phyloP scores from a whole-genome alignment of 2,888 invertebrate genomes.

The Camponotus fellah region DNA sequence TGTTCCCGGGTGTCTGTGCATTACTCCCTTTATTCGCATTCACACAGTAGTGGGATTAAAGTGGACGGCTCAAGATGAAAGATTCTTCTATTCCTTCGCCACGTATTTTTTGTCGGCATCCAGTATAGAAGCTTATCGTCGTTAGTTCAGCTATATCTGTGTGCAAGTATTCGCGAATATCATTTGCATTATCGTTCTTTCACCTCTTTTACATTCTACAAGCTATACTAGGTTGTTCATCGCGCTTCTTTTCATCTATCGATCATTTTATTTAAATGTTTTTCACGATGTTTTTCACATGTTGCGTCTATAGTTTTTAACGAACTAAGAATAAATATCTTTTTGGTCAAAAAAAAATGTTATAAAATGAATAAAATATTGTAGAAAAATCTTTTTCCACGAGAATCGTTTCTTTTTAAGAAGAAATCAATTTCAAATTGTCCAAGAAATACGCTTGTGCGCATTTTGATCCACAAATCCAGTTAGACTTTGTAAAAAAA shows the following conservation, averaged over 20 bases:
- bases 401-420: no score
- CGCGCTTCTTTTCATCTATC: not conserved
- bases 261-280: not conserved
- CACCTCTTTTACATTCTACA: not conserved
- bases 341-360: not conserved
- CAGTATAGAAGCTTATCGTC: constrained; percentile 30
- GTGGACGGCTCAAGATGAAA: constrained; percentile 15
- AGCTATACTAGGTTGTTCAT: not conserved
- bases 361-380: no score
- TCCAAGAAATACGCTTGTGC: no score
- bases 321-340: not conserved
- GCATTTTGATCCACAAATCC: no score
- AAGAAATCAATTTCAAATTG: no score
- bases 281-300: not conserved
- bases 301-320: not conserved
- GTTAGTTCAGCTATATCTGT: constrained; percentile 34
- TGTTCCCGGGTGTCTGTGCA: not conserved
- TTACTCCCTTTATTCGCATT: constrained; percentile 30
- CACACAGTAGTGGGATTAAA: constrained; percentile 23
- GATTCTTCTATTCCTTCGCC: not conserved
- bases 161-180: constrained; percentile 7
- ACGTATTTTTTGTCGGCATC: constrained; percentile 8
- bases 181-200: constrained; percentile 34
- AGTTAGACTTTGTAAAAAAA: no score
- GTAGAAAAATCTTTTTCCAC: no score